A percentile compares a stretch with the other conserved stretches of the same genome.
These are phyloP conservation scores for Ormyrus thymus DNA, from an alignment of 2,888 invertebrate genomes.

Conservation along the genomic window DNA sequence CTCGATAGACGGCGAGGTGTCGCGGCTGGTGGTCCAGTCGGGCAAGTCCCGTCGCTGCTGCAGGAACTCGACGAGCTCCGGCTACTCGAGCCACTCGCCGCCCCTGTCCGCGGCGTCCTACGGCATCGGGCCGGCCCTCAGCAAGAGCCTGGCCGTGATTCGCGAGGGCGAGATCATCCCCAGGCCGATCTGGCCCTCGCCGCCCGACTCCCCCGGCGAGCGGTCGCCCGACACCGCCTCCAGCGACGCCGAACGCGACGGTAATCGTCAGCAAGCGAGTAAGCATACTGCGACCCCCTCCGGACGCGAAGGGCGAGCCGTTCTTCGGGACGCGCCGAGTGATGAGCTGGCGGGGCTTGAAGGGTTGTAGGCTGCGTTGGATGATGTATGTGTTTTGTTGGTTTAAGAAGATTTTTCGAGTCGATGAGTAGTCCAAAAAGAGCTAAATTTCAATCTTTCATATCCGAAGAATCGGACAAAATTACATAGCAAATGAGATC, in stretches of 20 bases:
- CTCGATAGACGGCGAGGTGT: slow-evolving; percentile 64
- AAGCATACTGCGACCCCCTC: not conserved
- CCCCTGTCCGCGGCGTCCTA: slow-evolving; percentile 65
- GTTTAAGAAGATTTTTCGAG: not conserved
- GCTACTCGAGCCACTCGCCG: slow-evolving; percentile 69
- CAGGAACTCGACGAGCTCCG: slow-evolving; percentile 69
- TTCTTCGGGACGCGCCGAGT: no score
- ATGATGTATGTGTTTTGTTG: not conserved
- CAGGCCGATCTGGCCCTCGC: slow-evolving; percentile 67
- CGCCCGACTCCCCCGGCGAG: slow-evolving; percentile 24
- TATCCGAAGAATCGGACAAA: no score
- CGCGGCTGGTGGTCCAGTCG: slow-evolving; percentile 61
- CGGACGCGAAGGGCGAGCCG: no score
- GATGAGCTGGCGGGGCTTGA: no score
- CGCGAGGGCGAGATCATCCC: slow-evolving; percentile 68
- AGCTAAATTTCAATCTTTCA: no score
- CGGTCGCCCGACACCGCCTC: slow-evolving; percentile 32
- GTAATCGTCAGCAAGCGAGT: slow-evolving; percentile 26
- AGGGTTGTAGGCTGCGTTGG: not conserved
- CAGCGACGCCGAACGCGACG: slow-evolving; percentile 38
- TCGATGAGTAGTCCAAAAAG: no score
- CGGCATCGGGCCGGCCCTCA: slow-evolving; percentile 60
- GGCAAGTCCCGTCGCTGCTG: slow-evolving; percentile 65
- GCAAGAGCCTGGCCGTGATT: slow-evolving; percentile 64
- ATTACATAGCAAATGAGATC: no score